Evolutionary conservation across 2,888 invertebrate genomes (phyloP), one percentile per base, ranked within the genome.

Genomic region (Phrixothrix hirtus): DNA sequence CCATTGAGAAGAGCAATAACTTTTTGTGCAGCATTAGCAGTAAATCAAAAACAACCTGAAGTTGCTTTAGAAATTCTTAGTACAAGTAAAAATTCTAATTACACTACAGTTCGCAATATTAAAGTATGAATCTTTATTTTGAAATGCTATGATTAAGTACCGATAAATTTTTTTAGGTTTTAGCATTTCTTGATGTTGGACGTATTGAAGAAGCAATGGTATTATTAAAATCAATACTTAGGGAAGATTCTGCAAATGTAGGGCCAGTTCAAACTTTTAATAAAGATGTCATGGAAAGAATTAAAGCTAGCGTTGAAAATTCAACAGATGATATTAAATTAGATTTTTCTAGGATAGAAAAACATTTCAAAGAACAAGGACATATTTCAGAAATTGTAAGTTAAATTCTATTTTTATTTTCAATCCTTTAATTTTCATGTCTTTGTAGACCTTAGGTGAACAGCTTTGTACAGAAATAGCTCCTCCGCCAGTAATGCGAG

Each of bases 61-160:
- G 70, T 84, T 31, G 86, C 88, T 0, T 58, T 89, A 16, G 89
- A 91, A 76, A 78, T 88, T 35, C 66, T 87, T 39, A 75, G 81
- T 2, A 68, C 75, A 1, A 75, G 75, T 1, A 70, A 75, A 60
- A 82, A 80, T 57, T 79, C 79, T 43, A 81, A 82, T 61, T 87
- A 88, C 65, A 82, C 88, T 2, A 85, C 85, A 2, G 69, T 87
- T 6, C 80, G 87, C 61, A 87, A 87, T 77, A 73, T 89, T 6
- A 88, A 84, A 77, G 83, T 86, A 63, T 55, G 32, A 5, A 7
- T 15, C 12, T 31, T n/a, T 16, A n/a, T n/a, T n/a, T n/a, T n/a
- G n/a, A n/a, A n/a, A n/a, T n/a, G n/a, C n/a, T n/a, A n/a, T n/a
- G 2, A 27, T 2, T 2, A 10, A 10, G 27, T 4, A 7, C 10